Evolutionary conservation across 1,140 invertebrate species (phyloP).

Genomic region (Octopus bimaculoides): DNA sequence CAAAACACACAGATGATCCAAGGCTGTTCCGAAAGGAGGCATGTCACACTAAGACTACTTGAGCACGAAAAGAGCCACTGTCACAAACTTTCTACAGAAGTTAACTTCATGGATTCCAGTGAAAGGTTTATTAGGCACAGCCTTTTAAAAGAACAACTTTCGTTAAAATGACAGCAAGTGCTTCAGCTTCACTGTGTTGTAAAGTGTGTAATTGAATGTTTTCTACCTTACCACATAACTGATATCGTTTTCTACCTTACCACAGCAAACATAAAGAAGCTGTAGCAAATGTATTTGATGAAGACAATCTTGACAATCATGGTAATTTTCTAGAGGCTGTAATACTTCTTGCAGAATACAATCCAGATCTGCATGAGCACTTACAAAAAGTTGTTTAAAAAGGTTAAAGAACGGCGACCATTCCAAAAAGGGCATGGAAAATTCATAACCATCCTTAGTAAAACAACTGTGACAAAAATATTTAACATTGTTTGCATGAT

Average conservation of each 20-base stretch:
- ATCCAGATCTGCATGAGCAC: neutral
- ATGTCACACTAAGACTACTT: neutral
- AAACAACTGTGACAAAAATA: neutral
- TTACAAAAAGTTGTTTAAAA: neutral
- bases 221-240: too few relatives aligned
- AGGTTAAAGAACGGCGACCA: neutral
- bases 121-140: neutral
- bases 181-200: neutral
- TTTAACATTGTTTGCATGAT: neutral
- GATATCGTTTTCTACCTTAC: neutral
- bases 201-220: neutral
- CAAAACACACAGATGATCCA: neutral
- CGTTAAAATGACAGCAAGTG: neutral
- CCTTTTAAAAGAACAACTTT: neutral
- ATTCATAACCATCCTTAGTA: neutral
- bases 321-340: neutral
- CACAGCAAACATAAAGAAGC: neutral
- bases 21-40: neutral
- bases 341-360: conserved; percentile 1
- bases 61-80: neutral
- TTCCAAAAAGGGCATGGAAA: neutral
- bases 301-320: neutral
- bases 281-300: neutral
- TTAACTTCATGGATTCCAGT: conserved; percentile 3
- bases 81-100: neutral